Evolutionary conservation across 1,140 invertebrate genomes (phyloP).

Genomic region (Cherax quadricarinatus): DNA sequence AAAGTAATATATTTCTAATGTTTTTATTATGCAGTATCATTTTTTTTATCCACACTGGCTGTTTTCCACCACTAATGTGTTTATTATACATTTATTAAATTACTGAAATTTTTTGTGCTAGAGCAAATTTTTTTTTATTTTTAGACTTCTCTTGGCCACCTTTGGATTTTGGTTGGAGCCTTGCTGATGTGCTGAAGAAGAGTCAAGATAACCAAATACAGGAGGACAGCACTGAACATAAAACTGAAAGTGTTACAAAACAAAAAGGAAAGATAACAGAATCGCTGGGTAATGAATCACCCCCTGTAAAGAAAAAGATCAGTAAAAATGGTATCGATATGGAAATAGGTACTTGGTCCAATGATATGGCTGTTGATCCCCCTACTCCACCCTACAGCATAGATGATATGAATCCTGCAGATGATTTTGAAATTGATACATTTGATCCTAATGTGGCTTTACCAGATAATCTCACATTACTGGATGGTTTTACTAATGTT

Average conservation of each 20-base stretch:
- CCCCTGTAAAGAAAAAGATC: conserved; percentile 39
- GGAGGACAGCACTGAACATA: conserved; percentile 56
- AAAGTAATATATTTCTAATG: no score
- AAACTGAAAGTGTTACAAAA: neutral
- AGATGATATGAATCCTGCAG: conserved; percentile 55
- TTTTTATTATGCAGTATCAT: no score
- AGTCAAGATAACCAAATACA: conserved; percentile 72
- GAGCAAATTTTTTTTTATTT: conserved; percentile 48
- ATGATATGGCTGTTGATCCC: conserved; percentile 85
- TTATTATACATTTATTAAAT: no score
- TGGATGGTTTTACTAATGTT: conserved; percentile 73
- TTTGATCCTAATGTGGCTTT: conserved; percentile 76
- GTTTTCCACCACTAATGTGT: no score
- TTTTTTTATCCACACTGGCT: no score
- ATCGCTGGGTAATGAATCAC: neutral
- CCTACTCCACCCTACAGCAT: conserved; percentile 58
- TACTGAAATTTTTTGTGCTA: no score
- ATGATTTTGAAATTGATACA: conserved; percentile 75
- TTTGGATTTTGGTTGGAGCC: conserved; percentile 95
- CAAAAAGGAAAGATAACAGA: conserved; percentile 19
- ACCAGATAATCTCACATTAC: conserved; percentile 76
- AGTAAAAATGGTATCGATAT: conserved; percentile 77
- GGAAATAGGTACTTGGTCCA: conserved; percentile 94
- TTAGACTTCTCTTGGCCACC: conserved; percentile 86
- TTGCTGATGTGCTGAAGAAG: conserved; percentile 85